A percentile compares a stretch with the other conserved stretches of the same genome.
These are phyloP conservation scores for Mormyrus proboscirostris DNA, from an alignment of 2,797 vertebrate genomes.

Conservation along the genomic window DNA sequence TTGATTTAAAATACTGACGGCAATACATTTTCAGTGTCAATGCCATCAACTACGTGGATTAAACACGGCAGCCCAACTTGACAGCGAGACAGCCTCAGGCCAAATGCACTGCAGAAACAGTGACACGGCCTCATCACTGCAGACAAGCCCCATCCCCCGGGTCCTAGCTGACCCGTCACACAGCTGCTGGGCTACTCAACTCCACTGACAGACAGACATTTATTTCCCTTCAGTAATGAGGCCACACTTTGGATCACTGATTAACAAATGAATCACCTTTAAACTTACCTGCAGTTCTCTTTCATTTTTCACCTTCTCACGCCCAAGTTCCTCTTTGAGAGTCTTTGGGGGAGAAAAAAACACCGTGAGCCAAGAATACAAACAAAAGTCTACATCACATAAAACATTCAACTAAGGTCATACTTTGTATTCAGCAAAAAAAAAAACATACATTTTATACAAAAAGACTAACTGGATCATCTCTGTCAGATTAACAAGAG, in stretches of 20 bases:
- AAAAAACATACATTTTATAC: background rate
- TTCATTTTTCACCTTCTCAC: slow-evolving; percentile 56
- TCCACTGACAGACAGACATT: background rate
- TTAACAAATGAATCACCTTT: background rate
- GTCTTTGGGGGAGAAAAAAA: slow-evolving; percentile 38
- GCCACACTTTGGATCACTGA: background rate
- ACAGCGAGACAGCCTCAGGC: background rate
- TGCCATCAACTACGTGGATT: too few relatives aligned
- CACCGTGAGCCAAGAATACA: background rate
- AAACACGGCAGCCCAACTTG: too few relatives aligned
- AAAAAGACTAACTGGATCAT: background rate
- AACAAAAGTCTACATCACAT: background rate
- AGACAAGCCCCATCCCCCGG: background rate
- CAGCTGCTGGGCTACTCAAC: background rate
- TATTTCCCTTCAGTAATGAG: background rate
- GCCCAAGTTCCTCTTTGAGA: slow-evolving; percentile 54
- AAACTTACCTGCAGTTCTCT: slow-evolving; percentile 68
- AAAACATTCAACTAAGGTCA: background rate
- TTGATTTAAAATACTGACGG: too few relatives aligned
- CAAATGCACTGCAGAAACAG: background rate
- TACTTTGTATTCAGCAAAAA: background rate
- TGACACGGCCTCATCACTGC: background rate
- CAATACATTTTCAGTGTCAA: too few relatives aligned
- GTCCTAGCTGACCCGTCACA: background rate
- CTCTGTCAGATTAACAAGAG: background rate